phyloP scores from a whole-genome alignment of 2,888 invertebrate species.

The Zygothrica quintamaculata region DNA sequence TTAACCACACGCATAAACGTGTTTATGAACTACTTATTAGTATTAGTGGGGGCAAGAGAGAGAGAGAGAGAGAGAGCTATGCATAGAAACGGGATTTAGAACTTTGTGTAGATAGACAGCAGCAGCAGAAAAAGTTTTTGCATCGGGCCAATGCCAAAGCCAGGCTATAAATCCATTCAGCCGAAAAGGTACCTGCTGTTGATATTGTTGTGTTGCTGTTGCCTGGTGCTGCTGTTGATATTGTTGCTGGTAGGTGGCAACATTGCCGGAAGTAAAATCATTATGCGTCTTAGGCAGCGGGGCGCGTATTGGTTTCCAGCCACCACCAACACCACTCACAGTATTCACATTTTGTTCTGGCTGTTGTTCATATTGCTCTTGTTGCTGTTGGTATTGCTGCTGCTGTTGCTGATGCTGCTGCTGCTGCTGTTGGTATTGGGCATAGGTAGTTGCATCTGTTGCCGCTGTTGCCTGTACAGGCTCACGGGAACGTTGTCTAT shows the following conservation, averaged over 20 bases:
- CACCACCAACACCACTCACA: conserved; percentile 41
- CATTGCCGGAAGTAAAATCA: conserved; percentile 43
- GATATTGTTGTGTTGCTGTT: conserved; percentile 53
- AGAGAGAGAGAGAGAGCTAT: conserved; percentile 9
- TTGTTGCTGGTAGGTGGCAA: conserved; percentile 34
- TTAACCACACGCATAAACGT: conserved; percentile 23
- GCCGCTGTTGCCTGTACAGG: conserved; percentile 47
- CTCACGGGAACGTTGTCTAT: conserved; percentile 72
- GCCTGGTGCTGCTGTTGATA: conserved; percentile 53
- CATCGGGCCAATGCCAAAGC: conserved; percentile 56
- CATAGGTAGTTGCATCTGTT: conserved; percentile 10
- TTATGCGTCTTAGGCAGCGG: conserved; percentile 61
- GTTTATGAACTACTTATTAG: conserved; percentile 21
- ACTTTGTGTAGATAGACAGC: conserved; percentile 50
- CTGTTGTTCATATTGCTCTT: conserved; percentile 41
- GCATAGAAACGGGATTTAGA: conserved; percentile 24
- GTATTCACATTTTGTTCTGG: conserved; percentile 29
- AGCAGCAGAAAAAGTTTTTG: conserved; percentile 61
- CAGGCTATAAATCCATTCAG: conserved; percentile 59
- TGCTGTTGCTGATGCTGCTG: conserved; percentile 38
- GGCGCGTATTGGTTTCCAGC: conserved; percentile 74
- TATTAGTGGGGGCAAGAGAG: conserved; percentile 23
- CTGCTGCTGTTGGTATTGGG: conserved; percentile 34
- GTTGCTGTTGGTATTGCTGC: conserved; percentile 33
- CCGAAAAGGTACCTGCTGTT: conserved; percentile 65